Percentiles rank a stretch among this genome's conserved stretches.
phyloP scores from a whole-genome alignment of 1,140 invertebrate genomes.

The Camponotus vicinus region DNA sequence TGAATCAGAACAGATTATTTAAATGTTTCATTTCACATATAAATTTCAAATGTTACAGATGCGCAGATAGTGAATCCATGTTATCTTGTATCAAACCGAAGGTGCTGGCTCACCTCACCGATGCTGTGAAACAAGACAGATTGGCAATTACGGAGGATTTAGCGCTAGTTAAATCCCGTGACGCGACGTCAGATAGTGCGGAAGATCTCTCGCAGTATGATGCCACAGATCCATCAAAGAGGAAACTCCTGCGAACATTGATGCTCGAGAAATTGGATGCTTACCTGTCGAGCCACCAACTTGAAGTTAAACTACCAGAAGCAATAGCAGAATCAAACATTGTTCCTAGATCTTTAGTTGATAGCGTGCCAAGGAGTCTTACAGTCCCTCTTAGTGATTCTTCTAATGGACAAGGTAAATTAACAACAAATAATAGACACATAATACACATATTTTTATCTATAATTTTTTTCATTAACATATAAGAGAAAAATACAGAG shows the following conservation, averaged over 20 bases:
- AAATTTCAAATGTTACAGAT: slow-evolving; percentile 72
- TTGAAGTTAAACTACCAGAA: slow-evolving; percentile 85
- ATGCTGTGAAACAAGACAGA: slow-evolving; percentile 89
- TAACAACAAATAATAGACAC: neutral
- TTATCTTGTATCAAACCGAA: slow-evolving; percentile 91
- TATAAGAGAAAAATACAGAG: neutral
- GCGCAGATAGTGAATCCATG: slow-evolving; percentile 81
- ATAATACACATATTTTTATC: neutral
- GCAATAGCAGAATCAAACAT: slow-evolving; percentile 82
- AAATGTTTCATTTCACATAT: neutral
- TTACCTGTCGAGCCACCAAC: slow-evolving; percentile 83
- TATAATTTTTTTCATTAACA: neutral
- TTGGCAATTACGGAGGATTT: slow-evolving; percentile 92
- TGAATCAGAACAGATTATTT: neutral
- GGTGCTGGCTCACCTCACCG: slow-evolving; percentile 90
- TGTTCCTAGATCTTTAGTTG: slow-evolving; percentile 90
- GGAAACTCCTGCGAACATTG: slow-evolving; percentile 80
- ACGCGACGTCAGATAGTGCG: slow-evolving; percentile 83
- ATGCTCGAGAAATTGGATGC: slow-evolving; percentile 85
- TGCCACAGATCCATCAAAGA: slow-evolving; percentile 75
- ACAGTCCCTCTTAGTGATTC: slow-evolving; percentile 89
- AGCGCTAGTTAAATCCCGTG: slow-evolving; percentile 88
- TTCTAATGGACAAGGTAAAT: slow-evolving; percentile 87
- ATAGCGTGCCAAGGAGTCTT: slow-evolving; percentile 89
- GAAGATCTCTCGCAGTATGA: slow-evolving; percentile 79